These are phyloP conservation scores for Argyra leucocephala DNA, from an alignment of 2,888 invertebrate genomes.

Conservation along the genomic window DNA sequence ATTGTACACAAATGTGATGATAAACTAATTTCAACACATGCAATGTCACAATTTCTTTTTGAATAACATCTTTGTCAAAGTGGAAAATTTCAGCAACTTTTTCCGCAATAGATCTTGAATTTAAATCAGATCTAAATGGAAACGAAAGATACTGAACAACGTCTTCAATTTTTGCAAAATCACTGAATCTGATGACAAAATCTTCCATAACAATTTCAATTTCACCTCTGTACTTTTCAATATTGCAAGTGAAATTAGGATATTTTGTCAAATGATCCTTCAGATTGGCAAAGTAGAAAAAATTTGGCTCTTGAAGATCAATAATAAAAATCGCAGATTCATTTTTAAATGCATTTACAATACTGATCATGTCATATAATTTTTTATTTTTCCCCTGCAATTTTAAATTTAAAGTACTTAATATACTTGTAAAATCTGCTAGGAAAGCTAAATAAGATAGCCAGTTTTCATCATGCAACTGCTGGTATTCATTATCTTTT, in stretches of 20 bases:
- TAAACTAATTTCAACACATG: too few species aligned
- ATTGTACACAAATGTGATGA: too few species aligned
- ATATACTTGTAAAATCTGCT: slow-evolving; percentile 11
- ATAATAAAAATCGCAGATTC: slow-evolving; percentile 3
- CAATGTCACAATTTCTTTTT: not conserved
- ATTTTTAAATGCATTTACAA: slow-evolving; percentile 7
- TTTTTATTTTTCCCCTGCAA: slow-evolving; percentile 11
- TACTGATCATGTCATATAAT: slow-evolving; percentile 8
- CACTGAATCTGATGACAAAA: not conserved
- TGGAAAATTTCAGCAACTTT: not conserved
- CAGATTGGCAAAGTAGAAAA: not conserved
- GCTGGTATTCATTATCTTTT: not conserved
- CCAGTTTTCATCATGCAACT: slow-evolving; percentile 7
- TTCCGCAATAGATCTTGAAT: not conserved
- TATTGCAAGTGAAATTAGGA: not conserved
- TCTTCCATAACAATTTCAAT: not conserved
- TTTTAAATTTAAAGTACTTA: slow-evolving; percentile 14
- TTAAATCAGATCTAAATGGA: slow-evolving; percentile 5
- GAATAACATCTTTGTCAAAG: not conserved
- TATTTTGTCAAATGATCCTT: not conserved
- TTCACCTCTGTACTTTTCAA: not conserved
- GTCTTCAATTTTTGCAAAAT: not conserved
- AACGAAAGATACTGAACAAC: not conserved
- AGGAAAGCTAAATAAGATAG: slow-evolving; percentile 9
- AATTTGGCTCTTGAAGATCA: not conserved